Conservation (phyloP, 2,113 vertebrate genomes). For the Penelope pileata region DNA sequence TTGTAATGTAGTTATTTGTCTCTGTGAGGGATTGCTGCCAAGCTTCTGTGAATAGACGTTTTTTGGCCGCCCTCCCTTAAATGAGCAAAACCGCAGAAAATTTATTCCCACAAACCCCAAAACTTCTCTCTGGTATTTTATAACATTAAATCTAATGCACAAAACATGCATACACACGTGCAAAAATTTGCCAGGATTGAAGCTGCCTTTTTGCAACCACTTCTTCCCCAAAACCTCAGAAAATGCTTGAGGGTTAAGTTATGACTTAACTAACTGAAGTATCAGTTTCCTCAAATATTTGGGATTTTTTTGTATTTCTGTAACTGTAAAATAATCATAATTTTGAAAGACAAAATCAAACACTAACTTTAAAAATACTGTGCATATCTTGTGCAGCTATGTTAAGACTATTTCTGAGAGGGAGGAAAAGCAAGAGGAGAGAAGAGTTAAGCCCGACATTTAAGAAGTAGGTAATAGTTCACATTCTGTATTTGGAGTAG, state of each 20-base stretch:
- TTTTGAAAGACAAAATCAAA: constrained; percentile 25
- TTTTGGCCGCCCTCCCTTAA: constrained; percentile 34
- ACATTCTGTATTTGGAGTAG: neutral
- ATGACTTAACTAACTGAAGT: neutral
- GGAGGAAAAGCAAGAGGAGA: neutral
- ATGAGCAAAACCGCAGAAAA: constrained; percentile 59
- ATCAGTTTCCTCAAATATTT: neutral
- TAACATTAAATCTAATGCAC: neutral
- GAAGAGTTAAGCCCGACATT: neutral
- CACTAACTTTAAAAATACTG: neutral
- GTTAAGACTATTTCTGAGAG: neutral
- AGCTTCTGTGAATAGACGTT: constrained; percentile 48
- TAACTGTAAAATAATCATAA: neutral
- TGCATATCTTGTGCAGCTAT: neutral
- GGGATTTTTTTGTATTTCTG: neutral
- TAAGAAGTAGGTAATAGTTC: constrained; percentile 31
- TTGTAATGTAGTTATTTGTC: constrained; percentile 57
- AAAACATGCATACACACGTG: neutral
- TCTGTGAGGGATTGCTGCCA: constrained; percentile 33
- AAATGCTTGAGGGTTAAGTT: neutral
- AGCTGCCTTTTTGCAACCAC: neutral
- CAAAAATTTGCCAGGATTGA: neutral
- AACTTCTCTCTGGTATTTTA: constrained; percentile 35
- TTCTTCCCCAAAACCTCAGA: neutral
- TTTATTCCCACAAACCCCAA: constrained; percentile 50